Conservation (phyloP, 2,113 vertebrate species). For the Mesembrinibis cayennensis region DNA sequence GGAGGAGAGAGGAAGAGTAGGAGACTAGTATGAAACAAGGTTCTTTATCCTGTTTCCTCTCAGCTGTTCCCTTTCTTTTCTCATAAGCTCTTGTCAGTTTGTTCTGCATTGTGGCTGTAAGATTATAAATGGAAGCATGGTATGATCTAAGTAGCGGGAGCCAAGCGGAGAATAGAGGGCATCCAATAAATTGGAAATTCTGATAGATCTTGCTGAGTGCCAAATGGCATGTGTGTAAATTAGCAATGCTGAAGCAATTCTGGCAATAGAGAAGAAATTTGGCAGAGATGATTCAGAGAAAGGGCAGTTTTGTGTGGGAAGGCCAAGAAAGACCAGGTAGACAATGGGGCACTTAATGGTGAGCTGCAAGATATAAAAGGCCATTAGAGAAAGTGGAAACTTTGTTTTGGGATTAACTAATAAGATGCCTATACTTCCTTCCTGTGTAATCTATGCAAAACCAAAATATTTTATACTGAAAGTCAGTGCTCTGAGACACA, state of each 20-base stretch:
- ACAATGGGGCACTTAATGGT: background rate
- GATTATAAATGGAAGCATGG: background rate
- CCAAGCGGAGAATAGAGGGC: constrained; percentile 2
- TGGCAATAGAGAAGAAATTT: background rate
- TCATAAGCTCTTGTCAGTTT: background rate
- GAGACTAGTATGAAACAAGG: background rate
- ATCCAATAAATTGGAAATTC: constrained; percentile 17
- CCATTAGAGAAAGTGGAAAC: background rate
- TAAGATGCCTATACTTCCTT: background rate
- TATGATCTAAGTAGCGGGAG: background rate
- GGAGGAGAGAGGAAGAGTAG: background rate
- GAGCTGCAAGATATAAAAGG: background rate
- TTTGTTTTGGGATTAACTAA: background rate
- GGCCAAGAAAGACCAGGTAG: background rate
- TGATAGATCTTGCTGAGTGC: constrained; percentile 18
- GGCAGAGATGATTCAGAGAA: background rate
- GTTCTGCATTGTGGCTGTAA: background rate
- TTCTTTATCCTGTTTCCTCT: background rate
- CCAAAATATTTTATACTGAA: background rate
- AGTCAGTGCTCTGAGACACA: background rate
- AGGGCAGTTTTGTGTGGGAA: background rate
- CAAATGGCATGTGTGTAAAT: background rate
- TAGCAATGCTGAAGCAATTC: background rate
- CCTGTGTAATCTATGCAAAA: background rate
- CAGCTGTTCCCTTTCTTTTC: background rate